These are phyloP conservation scores for Limonius californicus DNA, from an alignment of 1,140 invertebrate genomes.

Conservation along the genomic window DNA sequence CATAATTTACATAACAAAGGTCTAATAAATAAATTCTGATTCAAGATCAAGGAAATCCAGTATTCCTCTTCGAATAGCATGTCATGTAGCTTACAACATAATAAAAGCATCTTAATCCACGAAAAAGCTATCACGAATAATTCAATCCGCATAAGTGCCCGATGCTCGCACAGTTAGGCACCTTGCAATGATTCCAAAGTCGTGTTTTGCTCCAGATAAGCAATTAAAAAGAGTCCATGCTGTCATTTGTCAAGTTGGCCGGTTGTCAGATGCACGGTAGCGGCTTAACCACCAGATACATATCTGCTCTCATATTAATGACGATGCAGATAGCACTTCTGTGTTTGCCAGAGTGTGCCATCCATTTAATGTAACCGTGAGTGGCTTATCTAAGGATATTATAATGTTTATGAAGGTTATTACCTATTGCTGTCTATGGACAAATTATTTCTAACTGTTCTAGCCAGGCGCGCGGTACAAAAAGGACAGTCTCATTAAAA, in stretches of 20 bases:
- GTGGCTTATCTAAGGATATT: constrained; percentile 16
- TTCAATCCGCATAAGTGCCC: neutral
- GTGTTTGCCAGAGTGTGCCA: constrained; percentile 24
- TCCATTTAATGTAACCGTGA: constrained; percentile 21
- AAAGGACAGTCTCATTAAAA: neutral
- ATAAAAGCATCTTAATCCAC: neutral
- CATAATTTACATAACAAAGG: neutral
- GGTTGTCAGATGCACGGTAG: constrained; percentile 29
- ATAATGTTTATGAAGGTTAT: constrained; percentile 1
- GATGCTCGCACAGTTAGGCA: neutral
- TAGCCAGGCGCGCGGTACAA: neutral
- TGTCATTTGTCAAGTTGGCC: constrained; percentile 27
- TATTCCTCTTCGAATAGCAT: neutral
- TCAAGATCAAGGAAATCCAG: neutral
- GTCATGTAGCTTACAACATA: neutral
- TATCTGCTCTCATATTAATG: constrained; percentile 33
- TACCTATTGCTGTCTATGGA: neutral
- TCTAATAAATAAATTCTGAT: neutral
- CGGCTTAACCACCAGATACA: constrained; percentile 27
- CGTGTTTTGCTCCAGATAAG: constrained; percentile 3
- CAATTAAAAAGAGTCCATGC: constrained; percentile 24
- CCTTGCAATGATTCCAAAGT: neutral
- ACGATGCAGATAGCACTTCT: constrained; percentile 29
- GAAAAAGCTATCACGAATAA: neutral
- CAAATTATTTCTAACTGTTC: neutral